Conservation (phyloP, 2,888 invertebrate species). For the Willowsia nigromaculata region DNA sequence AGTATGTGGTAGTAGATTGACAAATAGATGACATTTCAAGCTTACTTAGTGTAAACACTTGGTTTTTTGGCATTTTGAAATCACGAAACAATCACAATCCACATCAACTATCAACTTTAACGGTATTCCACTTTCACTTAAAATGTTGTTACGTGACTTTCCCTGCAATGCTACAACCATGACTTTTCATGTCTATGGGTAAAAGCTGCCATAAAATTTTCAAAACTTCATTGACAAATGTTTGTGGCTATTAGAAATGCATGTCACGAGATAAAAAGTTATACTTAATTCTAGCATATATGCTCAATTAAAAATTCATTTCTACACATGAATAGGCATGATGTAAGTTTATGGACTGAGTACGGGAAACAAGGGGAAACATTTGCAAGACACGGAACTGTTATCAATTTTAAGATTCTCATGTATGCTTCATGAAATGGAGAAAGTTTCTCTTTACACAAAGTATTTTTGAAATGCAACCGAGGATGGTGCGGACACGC, state of each 20-base stretch:
- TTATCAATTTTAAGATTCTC: not conserved
- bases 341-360: no score
- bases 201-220: not conserved
- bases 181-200: not conserved
- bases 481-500: no score
- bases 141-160: not conserved
- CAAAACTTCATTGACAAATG: not conserved
- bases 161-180: no score
- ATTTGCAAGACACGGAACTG: no score
- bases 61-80: not conserved
- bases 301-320: no score
- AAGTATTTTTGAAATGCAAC: not conserved
- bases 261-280: no score
- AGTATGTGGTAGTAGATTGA: not conserved
- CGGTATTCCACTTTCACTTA: slow-evolving; percentile 31
- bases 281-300: no score
- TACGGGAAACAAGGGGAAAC: no score
- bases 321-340: no score
- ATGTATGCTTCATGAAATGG: slow-evolving; percentile 18
- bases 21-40: not conserved
- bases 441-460: slow-evolving; percentile 1
- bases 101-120: slow-evolving; percentile 44
- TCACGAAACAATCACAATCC: slow-evolving; percentile 32
- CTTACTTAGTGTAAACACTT: not conserved
- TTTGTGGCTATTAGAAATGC: no score